A percentile compares a stretch with the other conserved stretches of the same genome.
These are phyloP conservation scores for Ichneumoninae sp. DNA, from an alignment of 2,888 invertebrate species.

Conservation along the genomic window DNA sequence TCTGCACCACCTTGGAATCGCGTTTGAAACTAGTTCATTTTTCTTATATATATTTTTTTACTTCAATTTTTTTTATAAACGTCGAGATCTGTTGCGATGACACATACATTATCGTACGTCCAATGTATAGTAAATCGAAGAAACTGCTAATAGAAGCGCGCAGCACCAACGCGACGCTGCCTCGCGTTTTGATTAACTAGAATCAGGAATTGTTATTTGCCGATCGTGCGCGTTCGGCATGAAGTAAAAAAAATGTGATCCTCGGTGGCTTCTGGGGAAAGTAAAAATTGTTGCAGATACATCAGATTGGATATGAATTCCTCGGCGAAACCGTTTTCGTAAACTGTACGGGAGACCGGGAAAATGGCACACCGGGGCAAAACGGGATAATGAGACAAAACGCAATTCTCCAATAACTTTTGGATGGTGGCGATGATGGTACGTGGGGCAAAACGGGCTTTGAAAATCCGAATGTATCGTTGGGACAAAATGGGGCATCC, in stretches of 20 bases:
- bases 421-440: no score
- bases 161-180: slow-evolving; percentile 3
- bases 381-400: no score
- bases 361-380: no score
- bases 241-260: background rate
- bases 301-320: no score
- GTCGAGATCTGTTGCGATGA: background rate
- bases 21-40: slow-evolving; percentile 1
- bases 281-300: no score
- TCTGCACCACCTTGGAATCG: background rate
- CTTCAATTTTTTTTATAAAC: background rate
- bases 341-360: no score
- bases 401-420: no score
- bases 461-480: no score
- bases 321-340: no score
- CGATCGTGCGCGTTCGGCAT: background rate
- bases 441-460: no score
- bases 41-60: background rate
- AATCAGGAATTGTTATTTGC: slow-evolving; percentile 41
- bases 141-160: slow-evolving; percentile 19
- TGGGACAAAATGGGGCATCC: no score
- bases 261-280: no score
- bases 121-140: slow-evolving; percentile 8
- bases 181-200: slow-evolving; percentile 34
- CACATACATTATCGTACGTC: background rate